Evolutionary conservation across 2,113 vertebrate species (phyloP).

Genomic region (Stigmatopora argus): DNA sequence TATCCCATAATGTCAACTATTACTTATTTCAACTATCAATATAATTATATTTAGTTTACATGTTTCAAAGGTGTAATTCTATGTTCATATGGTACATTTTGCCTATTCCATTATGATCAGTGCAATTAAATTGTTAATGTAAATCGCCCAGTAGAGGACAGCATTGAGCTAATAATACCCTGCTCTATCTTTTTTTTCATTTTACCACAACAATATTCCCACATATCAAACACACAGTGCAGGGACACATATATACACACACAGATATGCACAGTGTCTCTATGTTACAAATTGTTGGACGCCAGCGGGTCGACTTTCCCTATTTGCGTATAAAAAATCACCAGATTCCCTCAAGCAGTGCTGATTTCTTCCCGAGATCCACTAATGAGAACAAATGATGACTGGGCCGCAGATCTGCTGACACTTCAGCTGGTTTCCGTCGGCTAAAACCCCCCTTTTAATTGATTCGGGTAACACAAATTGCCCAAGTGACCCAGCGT

Average conservation of each 20-base stretch:
- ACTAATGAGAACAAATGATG: slow-evolving; percentile 76
- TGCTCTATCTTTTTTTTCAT: slow-evolving; percentile 31
- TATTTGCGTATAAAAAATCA: slow-evolving; percentile 72
- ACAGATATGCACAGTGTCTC: slow-evolving; percentile 18
- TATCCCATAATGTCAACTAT: too few species aligned
- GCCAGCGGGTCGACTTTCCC: slow-evolving; percentile 59
- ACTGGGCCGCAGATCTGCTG: slow-evolving; percentile 62
- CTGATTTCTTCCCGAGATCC: slow-evolving; percentile 62
- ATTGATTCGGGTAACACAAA: slow-evolving; percentile 59
- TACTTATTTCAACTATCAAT: background rate
- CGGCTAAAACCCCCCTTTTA: slow-evolving; percentile 57
- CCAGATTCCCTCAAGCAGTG: slow-evolving; percentile 67
- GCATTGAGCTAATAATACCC: slow-evolving; percentile 64
- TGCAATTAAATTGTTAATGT: background rate
- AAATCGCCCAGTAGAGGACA: slow-evolving; percentile 62
- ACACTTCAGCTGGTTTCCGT: slow-evolving; percentile 54
- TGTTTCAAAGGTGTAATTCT: background rate
- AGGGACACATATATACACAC: slow-evolving; percentile 23
- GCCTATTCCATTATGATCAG: too few species aligned
- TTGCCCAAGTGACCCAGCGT: slow-evolving; percentile 35
- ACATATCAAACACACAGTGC: slow-evolving; percentile 25
- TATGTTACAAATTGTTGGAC: slow-evolving; percentile 53
- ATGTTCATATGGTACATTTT: too few species aligned
- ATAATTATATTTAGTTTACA: background rate
- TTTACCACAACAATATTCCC: slow-evolving; percentile 11